Base-by-base conservation (phyloP, 2,113 vertebrate species). In the Chunga burmeisteri region DNA sequence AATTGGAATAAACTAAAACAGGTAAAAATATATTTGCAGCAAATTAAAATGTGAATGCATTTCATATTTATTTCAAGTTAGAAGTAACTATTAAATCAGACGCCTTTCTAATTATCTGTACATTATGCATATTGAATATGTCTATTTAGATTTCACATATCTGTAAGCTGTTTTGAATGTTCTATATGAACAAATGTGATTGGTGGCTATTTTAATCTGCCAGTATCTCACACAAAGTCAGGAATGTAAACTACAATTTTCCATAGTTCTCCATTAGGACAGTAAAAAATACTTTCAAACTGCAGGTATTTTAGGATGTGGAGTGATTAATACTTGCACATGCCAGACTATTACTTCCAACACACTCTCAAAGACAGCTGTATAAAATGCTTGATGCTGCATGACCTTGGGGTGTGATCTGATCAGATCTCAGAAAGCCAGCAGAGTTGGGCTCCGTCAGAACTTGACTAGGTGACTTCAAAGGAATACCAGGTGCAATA, bases 391-490 rank as follows among this genome's bases (percentile, higher is more conserved):
- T 90, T 66, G 49, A 72, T 89, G 85, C 66, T 83, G 63, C n/a
- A 62, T 47, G 70, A 90, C 93, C 83, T 34, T 86, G 81, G 94
- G 95, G 92, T 71, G 9, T 59, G 68, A 92, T 81, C 81, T 85
- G 91, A 96, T 95, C 72, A 25, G 59, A 80, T 81, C 52, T 67
- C 72, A 93, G 85, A 92, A 92, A 89, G 80, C 14, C 78, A 85
- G 70, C 8, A 66, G n/a, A 46, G 46, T 11, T 70, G 59, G 73
- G 78, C 93, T 93, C 70, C 0, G 94, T 95, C 88, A 95, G 94
- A 95, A 97, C 97, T 96, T 97, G 97, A 94, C 73, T 73, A 67
- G 50, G 49, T 77, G 63, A 94, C 94, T 96, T 97, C 96, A 97
- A 94, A 97, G 87, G 83, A 93, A 90, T 83, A 81, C 96, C 97